Evolutionary conservation across 2,888 invertebrate genomes (phyloP), one percentile per base, ranked within the genome.

Genomic region (Girardia tigrina): DNA sequence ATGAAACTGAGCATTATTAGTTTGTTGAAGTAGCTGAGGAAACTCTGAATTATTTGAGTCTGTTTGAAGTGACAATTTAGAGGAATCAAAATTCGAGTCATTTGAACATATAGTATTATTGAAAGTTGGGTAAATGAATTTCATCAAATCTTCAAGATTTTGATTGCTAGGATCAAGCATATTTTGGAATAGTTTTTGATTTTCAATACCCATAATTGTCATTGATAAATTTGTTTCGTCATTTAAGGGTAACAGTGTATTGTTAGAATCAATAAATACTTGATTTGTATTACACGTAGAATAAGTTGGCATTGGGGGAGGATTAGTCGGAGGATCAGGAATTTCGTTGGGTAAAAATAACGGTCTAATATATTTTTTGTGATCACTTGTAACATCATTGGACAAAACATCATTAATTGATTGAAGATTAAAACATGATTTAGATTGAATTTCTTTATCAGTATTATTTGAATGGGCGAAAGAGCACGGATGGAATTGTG

Each of bases 341-440:
- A 56, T 56, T 16, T 56, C 56, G 23, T 56, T 56, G 6, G 56
- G 23, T 23, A 56, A 56, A 56, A 56, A 56, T 56, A 56, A 56
- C 4, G 56, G 56, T 56, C 56, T 4, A 20, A 56, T 56, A 16
- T 56, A 56, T 56, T 56, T 56, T 56, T n/a, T 56, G 56, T 56
- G 56, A 56, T 56, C 56, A 56, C 56, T 56, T 56, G 56, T n/a
- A 20, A n/a, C n/a, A 12, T 56, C 56, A 56, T 56, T 56, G 6
- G 56, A 56, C 23, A 56, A 12, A 12, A 23, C 56, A 56, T 56
- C 56, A n/a, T 56, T 56, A 16, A 56, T 56, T 23, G 23, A 20
- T 56, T 56, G 56, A 56, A 56, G n/a, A 56, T 56, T 56, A 56
- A 56, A 56, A 56, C 56, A 56, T 2, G 56, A 56, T 56, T 56